Evolutionary conservation across 1,140 invertebrate genomes (phyloP).

Genomic region (Magallana angulata): DNA sequence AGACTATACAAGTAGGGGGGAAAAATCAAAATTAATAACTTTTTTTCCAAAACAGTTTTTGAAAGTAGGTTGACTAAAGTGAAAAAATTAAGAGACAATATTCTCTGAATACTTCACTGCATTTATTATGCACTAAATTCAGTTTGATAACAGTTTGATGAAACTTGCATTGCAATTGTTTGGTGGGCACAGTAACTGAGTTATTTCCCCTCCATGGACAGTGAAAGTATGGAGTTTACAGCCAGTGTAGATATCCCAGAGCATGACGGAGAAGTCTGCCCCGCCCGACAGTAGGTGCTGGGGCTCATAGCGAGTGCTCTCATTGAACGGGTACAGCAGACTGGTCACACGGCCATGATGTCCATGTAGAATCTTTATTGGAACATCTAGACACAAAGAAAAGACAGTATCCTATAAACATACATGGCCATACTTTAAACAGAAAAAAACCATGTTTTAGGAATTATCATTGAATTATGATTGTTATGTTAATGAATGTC

Average conservation of each 20-base stretch:
- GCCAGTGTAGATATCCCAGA: conserved; percentile 97
- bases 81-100: too few relatives aligned
- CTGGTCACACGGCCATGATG: conserved; percentile 97
- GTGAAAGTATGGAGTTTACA: conserved; percentile 95
- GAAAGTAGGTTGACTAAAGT: too few relatives aligned
- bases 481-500: too few relatives aligned
- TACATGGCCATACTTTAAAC: neutral
- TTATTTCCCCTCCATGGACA: conserved; percentile 92
- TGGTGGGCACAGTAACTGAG: conserved; percentile 94
- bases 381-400: conserved; percentile 86
- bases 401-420: neutral
- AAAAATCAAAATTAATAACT: too few relatives aligned
- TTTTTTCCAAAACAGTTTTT: too few relatives aligned
- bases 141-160: too few relatives aligned
- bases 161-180: conserved; percentile 86
- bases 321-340: conserved; percentile 95
- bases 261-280: conserved; percentile 97
- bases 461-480: too few relatives aligned
- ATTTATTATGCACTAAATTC: too few relatives aligned
- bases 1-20: conserved; percentile 82
- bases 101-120: too few relatives aligned
- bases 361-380: conserved; percentile 91
- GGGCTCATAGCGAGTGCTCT: conserved; percentile 95
- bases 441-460: too few relatives aligned
- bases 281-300: conserved; percentile 92